phyloP scores from a whole-genome alignment of 2,888 invertebrate species.

The Eupithecia pulchellata region DNA sequence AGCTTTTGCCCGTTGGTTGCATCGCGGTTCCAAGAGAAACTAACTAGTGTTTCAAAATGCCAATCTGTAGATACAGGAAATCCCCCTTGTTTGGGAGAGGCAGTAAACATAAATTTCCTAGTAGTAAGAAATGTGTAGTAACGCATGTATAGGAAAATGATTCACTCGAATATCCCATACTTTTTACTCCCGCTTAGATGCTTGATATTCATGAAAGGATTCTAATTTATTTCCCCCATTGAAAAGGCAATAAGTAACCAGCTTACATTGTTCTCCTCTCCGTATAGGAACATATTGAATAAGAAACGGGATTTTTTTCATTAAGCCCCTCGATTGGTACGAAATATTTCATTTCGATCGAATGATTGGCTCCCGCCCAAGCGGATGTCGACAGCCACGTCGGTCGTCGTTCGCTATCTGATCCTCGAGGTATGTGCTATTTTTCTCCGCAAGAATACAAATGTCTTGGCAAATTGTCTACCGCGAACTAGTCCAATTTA shows the following conservation, averaged over 20 bases:
- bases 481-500: slow-evolving; percentile 83
- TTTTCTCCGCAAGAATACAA: slow-evolving; percentile 83
- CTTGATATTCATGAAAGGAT: slow-evolving; percentile 46
- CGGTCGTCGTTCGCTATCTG: slow-evolving; percentile 75
- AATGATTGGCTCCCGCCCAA: slow-evolving; percentile 80
- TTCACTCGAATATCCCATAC: not conserved
- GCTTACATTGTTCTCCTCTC: slow-evolving; percentile 44
- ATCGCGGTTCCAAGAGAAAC: not conserved
- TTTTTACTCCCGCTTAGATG: slow-evolving; percentile 12
- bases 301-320: slow-evolving; percentile 66
- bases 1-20: not conserved
- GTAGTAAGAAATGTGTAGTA: not conserved
- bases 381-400: slow-evolving; percentile 68
- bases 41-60: not conserved
- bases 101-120: not conserved
- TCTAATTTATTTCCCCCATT: slow-evolving; percentile 49
- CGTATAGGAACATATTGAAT: slow-evolving; percentile 57
- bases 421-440: slow-evolving; percentile 80
- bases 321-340: slow-evolving; percentile 67
- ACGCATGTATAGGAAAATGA: not conserved
- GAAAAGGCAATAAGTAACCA: slow-evolving; percentile 49
- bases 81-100: rapidly evolving
- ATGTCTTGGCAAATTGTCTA: slow-evolving; percentile 85
- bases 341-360: slow-evolving; percentile 75
- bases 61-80: not conserved